Evolutionary conservation across 2,113 vertebrate genomes (phyloP), one percentile per base, ranked within the genome.

Genomic region (Ochotona princeps): DNA sequence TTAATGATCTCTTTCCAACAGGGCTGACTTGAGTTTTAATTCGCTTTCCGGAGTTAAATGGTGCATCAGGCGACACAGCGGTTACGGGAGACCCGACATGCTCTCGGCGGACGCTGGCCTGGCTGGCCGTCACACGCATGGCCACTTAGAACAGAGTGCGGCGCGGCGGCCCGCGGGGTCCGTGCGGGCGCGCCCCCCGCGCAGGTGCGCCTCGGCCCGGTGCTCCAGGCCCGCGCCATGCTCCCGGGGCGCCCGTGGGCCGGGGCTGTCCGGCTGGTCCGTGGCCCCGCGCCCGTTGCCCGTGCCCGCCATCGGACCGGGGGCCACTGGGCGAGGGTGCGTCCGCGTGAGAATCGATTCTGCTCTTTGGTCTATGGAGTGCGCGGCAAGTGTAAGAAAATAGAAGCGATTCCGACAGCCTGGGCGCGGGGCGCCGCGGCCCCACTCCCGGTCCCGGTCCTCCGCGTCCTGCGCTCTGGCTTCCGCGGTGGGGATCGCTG

Each of bases 351-450:
- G 98, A 98, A 98, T 98, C 98, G 98, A 98, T 97, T 98, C 97
- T 98, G 97, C 98, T 99, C 99, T 99, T 99, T 99, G 99, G 99
- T 99, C 99, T 99, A 99, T 99, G 98, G 98, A 98, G 98, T 99
- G 98, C 99, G 98, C 97, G 97, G 98, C 98, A 98, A 98, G 98
- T 97, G 98, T 98, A 98, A 98, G 98, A 98, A 99, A 99, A 98
- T 98, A 98, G 98, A 98, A 98, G 99, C 98, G 97, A 98, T 98
- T 98, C 98, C 98, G 98, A 98, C 98, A 99, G 98, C 98, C 99
- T 98, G 97, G 99, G 98, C 98, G 89, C 96, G 70, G 97, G 98
- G 97, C 97, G 98, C 97, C 97, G 98, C 96, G 95, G 92, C 61
- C 38, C 38, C 38, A 44, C 38, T 44, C 51, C 67, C 21, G 5